A percentile compares a stretch with the other conserved stretches of the same genome.
Evolutionary conservation across 2,113 vertebrate species (phyloP).

Genomic region (Connochaetes taurinus): DNA sequence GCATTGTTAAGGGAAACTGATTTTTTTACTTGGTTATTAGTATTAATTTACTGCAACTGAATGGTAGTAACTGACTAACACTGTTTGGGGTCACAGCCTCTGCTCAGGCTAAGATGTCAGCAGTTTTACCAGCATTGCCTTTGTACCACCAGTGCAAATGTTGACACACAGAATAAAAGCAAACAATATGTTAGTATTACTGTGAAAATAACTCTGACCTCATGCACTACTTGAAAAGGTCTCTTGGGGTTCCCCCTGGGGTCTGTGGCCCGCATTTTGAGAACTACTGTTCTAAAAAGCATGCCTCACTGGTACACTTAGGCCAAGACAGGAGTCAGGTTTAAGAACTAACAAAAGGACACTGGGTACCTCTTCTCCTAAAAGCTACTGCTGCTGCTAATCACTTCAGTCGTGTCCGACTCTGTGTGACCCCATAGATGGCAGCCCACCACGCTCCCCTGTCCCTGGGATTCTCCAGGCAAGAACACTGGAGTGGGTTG

Average conservation of each 20-base stretch:
- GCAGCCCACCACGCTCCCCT: too few species aligned
- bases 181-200: background rate
- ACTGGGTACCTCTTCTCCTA: background rate
- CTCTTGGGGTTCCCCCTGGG: background rate
- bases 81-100: background rate
- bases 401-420: too few species aligned
- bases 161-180: background rate
- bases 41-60: background rate
- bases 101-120: background rate
- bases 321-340: background rate
- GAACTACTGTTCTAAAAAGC: background rate
- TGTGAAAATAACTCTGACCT: background rate
- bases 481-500: too few species aligned
- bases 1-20: background rate
- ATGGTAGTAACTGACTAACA: background rate
- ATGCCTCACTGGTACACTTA: background rate
- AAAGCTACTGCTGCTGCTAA: background rate
- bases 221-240: background rate
- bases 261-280: background rate
- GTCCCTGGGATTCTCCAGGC: too few species aligned
- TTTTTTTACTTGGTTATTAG: background rate
- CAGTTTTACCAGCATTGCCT: background rate
- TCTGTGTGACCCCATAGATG: too few species aligned
- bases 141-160: background rate
- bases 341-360: background rate